A percentile compares a stretch with the other conserved stretches of the same genome.
phyloP scores from a whole-genome alignment of 2,113 vertebrate genomes.

The Larimichthys polyactis region DNA sequence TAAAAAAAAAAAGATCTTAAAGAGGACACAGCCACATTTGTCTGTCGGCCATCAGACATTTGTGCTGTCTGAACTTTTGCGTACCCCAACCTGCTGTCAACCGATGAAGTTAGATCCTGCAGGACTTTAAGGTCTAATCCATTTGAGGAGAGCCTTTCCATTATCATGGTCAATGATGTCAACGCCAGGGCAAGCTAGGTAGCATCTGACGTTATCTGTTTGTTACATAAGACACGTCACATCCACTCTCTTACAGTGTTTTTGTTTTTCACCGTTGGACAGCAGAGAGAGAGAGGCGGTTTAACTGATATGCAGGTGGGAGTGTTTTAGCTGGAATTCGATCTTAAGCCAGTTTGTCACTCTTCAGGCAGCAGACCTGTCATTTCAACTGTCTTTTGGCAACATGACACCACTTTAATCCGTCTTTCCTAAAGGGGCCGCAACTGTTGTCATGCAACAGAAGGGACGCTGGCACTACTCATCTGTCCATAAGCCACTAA shows the following conservation, averaged over 20 bases:
- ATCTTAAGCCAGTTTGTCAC: not conserved
- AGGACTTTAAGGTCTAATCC: slow-evolving; percentile 28
- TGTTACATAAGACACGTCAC: not conserved
- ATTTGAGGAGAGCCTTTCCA: slow-evolving; percentile 6
- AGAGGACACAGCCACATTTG: not conserved
- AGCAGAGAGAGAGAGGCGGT: not conserved
- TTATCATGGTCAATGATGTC: slow-evolving; percentile 8
- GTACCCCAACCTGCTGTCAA: not conserved
- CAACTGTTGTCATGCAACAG: slow-evolving; percentile 56
- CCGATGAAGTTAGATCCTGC: slow-evolving; percentile 13
- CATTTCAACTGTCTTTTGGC: slow-evolving; percentile 21
- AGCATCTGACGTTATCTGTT: not conserved
- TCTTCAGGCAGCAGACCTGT: not conserved
- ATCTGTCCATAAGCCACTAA: slow-evolving; percentile 6
- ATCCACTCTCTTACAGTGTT: not conserved
- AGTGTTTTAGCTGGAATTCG: slow-evolving; percentile 27
- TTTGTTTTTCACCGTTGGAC: slow-evolving; percentile 1
- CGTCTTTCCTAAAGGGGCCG: slow-evolving; percentile 13
- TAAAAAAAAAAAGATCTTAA: no score
- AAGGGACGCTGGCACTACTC: slow-evolving; percentile 12
- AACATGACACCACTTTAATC: slow-evolving; percentile 38
- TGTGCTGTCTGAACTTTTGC: not conserved
- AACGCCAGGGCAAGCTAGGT: not conserved
- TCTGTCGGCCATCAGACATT: not conserved
- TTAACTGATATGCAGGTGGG: not conserved